A percentile compares a stretch with the other conserved stretches of the same genome.
phyloP scores from a whole-genome alignment of 1,140 invertebrate genomes.

The Mercenaria mercenaria region DNA sequence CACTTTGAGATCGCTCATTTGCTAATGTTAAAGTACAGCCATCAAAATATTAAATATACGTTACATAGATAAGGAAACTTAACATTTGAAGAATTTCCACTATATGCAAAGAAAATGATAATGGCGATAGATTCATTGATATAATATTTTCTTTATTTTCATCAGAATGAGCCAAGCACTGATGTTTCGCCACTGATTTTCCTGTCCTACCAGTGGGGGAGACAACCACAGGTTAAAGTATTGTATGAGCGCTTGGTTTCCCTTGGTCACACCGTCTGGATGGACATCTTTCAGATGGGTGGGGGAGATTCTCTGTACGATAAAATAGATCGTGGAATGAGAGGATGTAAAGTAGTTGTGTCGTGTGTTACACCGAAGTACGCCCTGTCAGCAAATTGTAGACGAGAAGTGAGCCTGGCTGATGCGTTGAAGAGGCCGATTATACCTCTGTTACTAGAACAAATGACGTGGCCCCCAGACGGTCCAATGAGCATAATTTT shows the following conservation, averaged over 20 bases:
- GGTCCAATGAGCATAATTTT: conserved; percentile 84
- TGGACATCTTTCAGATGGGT: conserved; percentile 85
- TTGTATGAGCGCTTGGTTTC: conserved; percentile 77
- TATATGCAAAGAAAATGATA: too few species aligned
- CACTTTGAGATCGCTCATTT: too few species aligned
- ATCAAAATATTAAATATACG: too few species aligned
- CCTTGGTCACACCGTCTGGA: conserved; percentile 81
- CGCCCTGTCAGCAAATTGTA: conserved; percentile 82
- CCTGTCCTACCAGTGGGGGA: conserved; percentile 85
- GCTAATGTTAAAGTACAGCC: too few species aligned
- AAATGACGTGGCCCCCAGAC: conserved; percentile 81
- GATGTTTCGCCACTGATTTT: conserved; percentile 77
- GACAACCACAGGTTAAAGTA: conserved; percentile 80
- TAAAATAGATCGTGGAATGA: conserved; percentile 83
- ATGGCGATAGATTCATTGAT: too few species aligned
- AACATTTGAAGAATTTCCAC: too few species aligned
- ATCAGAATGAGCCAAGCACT: background rate
- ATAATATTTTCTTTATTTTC: conserved; percentile 6
- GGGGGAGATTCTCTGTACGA: conserved; percentile 84
- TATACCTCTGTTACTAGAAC: conserved; percentile 81
- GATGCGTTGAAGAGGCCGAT: conserved; percentile 83
- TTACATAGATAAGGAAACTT: too few species aligned
- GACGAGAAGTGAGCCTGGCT: conserved; percentile 81
- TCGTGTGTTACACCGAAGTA: conserved; percentile 84
- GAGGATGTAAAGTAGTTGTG: conserved; percentile 79